phyloP scores from a whole-genome alignment of 2,888 invertebrate genomes.

The Watsonalla cultraria region DNA sequence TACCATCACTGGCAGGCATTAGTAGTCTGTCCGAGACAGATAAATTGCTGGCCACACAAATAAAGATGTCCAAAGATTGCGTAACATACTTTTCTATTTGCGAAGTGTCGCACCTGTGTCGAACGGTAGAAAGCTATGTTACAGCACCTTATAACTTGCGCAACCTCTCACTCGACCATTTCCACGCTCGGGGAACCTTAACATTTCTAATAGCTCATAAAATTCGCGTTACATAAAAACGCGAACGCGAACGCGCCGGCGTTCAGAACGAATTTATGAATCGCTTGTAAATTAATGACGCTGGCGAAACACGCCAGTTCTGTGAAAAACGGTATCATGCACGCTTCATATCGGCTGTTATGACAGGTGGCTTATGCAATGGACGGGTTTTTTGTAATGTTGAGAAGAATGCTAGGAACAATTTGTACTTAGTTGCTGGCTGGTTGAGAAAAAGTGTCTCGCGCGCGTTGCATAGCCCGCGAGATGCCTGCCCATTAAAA shows the following conservation, averaged over 20 bases:
- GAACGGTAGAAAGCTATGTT: constrained; percentile 35
- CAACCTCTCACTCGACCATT: constrained; percentile 20
- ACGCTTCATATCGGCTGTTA: constrained; percentile 14
- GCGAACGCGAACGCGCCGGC: constrained; percentile 19
- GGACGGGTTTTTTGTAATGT: not conserved
- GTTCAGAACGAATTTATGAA: constrained; percentile 25
- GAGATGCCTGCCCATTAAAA: constrained; percentile 61
- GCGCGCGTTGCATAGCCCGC: constrained; percentile 43
- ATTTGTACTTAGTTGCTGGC: constrained; percentile 33
- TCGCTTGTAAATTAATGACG: constrained; percentile 25
- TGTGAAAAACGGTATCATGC: constrained; percentile 13
- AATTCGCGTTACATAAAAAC: constrained; percentile 42
- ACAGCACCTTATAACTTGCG: constrained; percentile 21
- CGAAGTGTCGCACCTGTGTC: constrained; percentile 26
- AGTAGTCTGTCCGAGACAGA: constrained; percentile 5
- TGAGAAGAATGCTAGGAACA: constrained; percentile 18
- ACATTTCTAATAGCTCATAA: constrained; percentile 38
- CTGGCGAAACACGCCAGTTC: constrained; percentile 10
- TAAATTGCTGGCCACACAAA: constrained; percentile 12
- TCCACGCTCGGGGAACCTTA: constrained; percentile 26
- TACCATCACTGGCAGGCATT: not conserved
- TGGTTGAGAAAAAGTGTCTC: constrained; percentile 40
- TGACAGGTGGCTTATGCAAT: constrained; percentile 31
- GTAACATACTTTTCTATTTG: constrained; percentile 25
- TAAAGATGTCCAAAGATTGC: constrained; percentile 24